phyloP scores from a whole-genome alignment of 2,888 invertebrate species.

The Biston betularia region DNA sequence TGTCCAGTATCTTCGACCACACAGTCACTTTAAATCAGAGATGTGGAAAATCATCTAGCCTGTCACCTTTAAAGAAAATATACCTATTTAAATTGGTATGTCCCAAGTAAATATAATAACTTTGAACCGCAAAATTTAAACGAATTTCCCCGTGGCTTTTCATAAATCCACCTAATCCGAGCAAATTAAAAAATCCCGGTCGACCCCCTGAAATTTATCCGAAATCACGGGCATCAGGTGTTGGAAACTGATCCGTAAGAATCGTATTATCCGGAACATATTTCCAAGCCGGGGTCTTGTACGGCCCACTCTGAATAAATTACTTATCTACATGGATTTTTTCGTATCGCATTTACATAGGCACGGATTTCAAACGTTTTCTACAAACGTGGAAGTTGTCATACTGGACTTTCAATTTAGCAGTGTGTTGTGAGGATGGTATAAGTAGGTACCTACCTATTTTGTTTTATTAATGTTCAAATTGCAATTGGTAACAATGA shows the following conservation, averaged over 20 bases:
- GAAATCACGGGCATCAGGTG: conserved; percentile 77
- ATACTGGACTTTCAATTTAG: conserved; percentile 4
- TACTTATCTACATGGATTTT: conserved; percentile 66
- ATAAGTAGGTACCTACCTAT: too few relatives aligned
- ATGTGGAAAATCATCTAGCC: too few relatives aligned
- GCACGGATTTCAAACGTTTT: conserved; percentile 47
- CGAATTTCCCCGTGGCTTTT: conserved; percentile 7
- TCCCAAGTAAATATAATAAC: neutral
- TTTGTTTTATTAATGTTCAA: too few relatives aligned
- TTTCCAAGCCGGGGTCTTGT: conserved; percentile 71
- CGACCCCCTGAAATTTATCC: conserved; percentile 59
- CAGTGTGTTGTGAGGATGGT: too few relatives aligned
- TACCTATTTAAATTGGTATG: neutral
- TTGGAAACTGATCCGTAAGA: conserved; percentile 74
- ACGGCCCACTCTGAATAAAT: conserved; percentile 78
- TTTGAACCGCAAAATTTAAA: conserved; percentile 3
- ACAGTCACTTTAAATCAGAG: too few relatives aligned
- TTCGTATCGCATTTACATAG: conserved; percentile 60
- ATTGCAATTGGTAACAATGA: too few relatives aligned
- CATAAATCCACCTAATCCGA: conserved; percentile 43
- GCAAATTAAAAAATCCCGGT: conserved; percentile 62
- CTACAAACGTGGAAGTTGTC: conserved; percentile 21
- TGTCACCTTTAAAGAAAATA: too few relatives aligned
- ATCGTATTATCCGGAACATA: conserved; percentile 79
- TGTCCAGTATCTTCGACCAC: too few relatives aligned